A percentile compares a stretch with the other conserved stretches of the same genome.
phyloP scores from a whole-genome alignment of 2,888 invertebrate species.

The Trichogramma dendrolimi region DNA sequence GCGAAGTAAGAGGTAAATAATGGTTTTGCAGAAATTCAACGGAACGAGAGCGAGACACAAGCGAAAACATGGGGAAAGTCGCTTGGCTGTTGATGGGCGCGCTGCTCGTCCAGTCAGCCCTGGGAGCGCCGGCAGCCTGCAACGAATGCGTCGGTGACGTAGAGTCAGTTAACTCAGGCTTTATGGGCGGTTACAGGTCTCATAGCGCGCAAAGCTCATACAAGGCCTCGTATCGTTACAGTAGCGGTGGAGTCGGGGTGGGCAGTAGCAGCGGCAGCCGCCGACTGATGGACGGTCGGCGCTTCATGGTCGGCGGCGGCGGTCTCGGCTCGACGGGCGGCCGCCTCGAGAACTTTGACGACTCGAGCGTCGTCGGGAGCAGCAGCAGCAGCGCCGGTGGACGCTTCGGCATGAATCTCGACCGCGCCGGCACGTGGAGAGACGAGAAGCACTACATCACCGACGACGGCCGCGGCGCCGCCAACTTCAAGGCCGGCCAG shows the following conservation, averaged over 20 bases:
- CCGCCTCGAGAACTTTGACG: constrained; percentile 25
- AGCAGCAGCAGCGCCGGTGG: neutral
- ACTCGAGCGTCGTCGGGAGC: constrained; percentile 17
- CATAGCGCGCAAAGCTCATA: constrained; percentile 4
- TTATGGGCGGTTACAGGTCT: neutral
- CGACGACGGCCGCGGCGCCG: constrained; percentile 38
- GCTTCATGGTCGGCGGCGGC: neutral
- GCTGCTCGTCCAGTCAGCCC: constrained; percentile 25
- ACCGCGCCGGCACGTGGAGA: constrained; percentile 42
- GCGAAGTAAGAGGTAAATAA: too few relatives aligned
- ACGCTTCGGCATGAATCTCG: constrained; percentile 5
- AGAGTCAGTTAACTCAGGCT: too few relatives aligned
- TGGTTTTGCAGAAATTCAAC: too few relatives aligned
- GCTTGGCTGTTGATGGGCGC: constrained; percentile 26
- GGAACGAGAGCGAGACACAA: too few relatives aligned
- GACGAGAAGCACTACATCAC: constrained; percentile 41
- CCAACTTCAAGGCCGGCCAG: constrained; percentile 41
- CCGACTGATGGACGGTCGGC: neutral
- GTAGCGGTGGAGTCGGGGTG: neutral
- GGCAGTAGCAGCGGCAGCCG: neutral
- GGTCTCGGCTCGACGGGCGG: constrained; percentile 2
- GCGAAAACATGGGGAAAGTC: constrained; percentile 5
- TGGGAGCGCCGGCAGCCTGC: constrained; percentile 13
- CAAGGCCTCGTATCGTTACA: constrained; percentile 9
- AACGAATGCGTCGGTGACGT: constrained; percentile 11